A percentile compares a stretch with the other conserved stretches of the same genome.
These are phyloP conservation scores for Papilio demoleus DNA, from an alignment of 2,888 invertebrate genomes.

Conservation along the genomic window DNA sequence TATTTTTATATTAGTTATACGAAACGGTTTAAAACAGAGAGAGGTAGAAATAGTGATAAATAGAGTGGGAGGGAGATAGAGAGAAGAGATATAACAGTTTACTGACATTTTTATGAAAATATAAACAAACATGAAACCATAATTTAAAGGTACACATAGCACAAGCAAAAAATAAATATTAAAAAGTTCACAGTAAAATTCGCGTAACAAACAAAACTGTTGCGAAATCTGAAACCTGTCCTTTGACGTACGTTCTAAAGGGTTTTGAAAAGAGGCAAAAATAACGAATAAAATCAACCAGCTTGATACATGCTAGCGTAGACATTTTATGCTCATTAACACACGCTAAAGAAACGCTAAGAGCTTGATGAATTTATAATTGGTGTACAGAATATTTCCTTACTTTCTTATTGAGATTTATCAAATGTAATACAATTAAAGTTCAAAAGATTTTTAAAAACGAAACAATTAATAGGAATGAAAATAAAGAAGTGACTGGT, in stretches of 20 bases:
- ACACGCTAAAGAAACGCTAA: background rate
- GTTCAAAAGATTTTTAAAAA: no score
- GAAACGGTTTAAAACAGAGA: no score
- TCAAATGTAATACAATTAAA: no score
- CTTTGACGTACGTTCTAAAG: background rate
- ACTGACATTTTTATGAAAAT: no score
- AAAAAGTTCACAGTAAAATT: background rate
- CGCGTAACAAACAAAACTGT: background rate
- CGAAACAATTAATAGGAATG: no score
- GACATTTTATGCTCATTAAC: constrained; percentile 1
- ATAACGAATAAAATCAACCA: constrained; percentile 6
- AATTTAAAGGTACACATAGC: background rate
- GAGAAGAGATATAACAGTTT: no score
- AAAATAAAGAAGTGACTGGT: no score
- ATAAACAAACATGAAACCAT: no score
- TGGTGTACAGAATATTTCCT: constrained; percentile 37
- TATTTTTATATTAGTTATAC: no score
- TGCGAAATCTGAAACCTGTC: background rate
- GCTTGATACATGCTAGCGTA: background rate
- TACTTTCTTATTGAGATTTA: background rate
- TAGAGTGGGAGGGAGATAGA: no score
- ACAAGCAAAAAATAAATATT: background rate
- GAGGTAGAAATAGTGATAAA: no score
- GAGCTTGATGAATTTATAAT: background rate
- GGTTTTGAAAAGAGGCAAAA: constrained; percentile 4